Percentiles rank a stretch among this genome's conserved stretches.
phyloP scores from a whole-genome alignment of 1,140 invertebrate genomes.

The Philopotamus ludificatus region DNA sequence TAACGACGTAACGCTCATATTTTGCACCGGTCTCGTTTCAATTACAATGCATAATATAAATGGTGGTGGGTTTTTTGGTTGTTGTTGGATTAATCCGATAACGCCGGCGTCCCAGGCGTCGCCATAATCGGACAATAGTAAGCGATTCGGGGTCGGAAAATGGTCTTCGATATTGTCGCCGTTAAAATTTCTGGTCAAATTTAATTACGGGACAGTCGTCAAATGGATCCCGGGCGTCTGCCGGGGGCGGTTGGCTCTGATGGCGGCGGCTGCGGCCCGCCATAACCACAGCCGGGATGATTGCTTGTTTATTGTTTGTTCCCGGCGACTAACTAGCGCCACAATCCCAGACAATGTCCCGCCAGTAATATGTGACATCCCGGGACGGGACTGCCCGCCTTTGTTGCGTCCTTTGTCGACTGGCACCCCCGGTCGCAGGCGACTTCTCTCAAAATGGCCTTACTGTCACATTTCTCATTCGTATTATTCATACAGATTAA shows the following conservation, averaged over 20 bases:
- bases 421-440: background rate
- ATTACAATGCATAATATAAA: too few relatives aligned
- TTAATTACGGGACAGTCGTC: background rate
- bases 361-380: background rate
- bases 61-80: too few relatives aligned
- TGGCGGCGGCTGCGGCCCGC: background rate
- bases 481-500: background rate
- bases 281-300: slow-evolving; percentile 26
- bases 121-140: background rate
- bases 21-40: too few relatives aligned
- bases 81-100: too few relatives aligned
- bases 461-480: background rate
- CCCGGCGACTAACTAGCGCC: slow-evolving; percentile 17
- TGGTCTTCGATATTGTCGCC: too few relatives aligned
- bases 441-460: background rate
- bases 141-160: too few relatives aligned
- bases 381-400: background rate
- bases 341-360: slow-evolving; percentile 1
- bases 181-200: background rate
- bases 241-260: background rate
- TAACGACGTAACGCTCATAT: too few relatives aligned
- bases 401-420: background rate
- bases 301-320: slow-evolving; percentile 37
- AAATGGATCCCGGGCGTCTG: background rate
- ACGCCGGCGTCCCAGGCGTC: background rate